Base-by-base conservation (phyloP, 2,888 invertebrate species). In the Trachelus tabidus region DNA sequence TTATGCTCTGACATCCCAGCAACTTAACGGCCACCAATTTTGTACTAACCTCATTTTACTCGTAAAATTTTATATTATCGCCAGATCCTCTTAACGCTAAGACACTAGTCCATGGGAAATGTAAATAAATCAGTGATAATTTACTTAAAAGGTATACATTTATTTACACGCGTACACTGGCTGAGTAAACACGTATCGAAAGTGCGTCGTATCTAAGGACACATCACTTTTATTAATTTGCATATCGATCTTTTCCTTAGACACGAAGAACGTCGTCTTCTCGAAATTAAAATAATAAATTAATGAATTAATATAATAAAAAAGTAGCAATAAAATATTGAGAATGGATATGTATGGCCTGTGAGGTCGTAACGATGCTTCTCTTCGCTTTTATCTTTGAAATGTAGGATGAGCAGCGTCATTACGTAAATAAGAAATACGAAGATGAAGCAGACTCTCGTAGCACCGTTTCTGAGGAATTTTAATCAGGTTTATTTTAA, bases 81-180 rank as follows among this genome's bases (percentile, higher is more conserved):
- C 23, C 23, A 0, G 56, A 9, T 9, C 56, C 9, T 56, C 56
- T 56, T 56, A 56, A 56, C 56, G 9, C 2, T 56, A 23, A 23
- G 23, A 56, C 56, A 23, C 9, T 9, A 2, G 56, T 23, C 23
- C 6, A 23, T 23, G 56, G 23, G 23, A 23, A 56, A 23, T 56
- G 15, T 23, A 56, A 56, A 56, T 56, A 23, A 56, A 23, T 56
- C 56, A 23, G 56, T 56, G 23, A 23, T 6, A 56, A 34, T 84
- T 76, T 85, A 87, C 87, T 85, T 87, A 89, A 86, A 89, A 87
- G 84, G 79, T 84, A 84, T 82, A 81, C 82, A 81, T 87, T 85
- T 88, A 89, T 89, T 89, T 89, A 89, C 89, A 89, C 56, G 56
- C 23, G 71, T 68, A 79, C 71, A 81, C 82, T 77, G 77, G 9